Percentiles rank a stretch among this genome's conserved stretches.
These are phyloP conservation scores for Pseudolycoriella hygida DNA, from an alignment of 2,888 invertebrate genomes.

Conservation along the genomic window DNA sequence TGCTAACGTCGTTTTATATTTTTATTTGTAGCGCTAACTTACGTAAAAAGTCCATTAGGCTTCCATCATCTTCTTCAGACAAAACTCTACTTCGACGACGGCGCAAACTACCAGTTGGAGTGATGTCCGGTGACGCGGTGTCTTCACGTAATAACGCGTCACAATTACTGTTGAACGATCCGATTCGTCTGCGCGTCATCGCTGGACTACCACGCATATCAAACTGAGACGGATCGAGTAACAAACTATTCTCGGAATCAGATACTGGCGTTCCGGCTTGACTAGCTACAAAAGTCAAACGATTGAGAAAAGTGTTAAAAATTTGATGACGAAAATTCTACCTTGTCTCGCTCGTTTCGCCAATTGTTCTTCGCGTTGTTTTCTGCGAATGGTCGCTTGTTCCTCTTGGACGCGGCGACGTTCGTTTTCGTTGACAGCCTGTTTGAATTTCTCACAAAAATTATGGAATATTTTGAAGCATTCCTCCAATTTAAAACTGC, in stretches of 20 bases:
- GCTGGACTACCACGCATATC: conserved; percentile 58
- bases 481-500: conserved; percentile 82
- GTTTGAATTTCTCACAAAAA: conserved; percentile 74
- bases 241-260: conserved; percentile 49
- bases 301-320: neutral
- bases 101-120: conserved; percentile 74
- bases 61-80: conserved; percentile 67
- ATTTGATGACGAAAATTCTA: conserved; percentile 19
- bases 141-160: conserved; percentile 20
- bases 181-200: conserved; percentile 43
- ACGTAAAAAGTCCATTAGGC: conserved; percentile 72
- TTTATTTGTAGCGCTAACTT: too few species aligned
- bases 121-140: conserved; percentile 45
- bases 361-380: conserved; percentile 54
- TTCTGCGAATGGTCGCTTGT: conserved; percentile 61
- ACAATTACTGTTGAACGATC: conserved; percentile 40
- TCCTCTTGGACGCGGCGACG: conserved; percentile 67
- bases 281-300: conserved; percentile 31
- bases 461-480: conserved; percentile 78
- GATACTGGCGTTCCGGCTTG: conserved; percentile 55
- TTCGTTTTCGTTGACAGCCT: conserved; percentile 72
- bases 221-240: conserved; percentile 59
- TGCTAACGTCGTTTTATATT: too few species aligned
- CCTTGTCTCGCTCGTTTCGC: conserved; percentile 42
- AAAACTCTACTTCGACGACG: conserved; percentile 65